A percentile compares a stretch with the other conserved stretches of the same genome.
Conservation (phyloP, 1,140 invertebrate genomes). For the Bombus pyrosoma region DNA sequence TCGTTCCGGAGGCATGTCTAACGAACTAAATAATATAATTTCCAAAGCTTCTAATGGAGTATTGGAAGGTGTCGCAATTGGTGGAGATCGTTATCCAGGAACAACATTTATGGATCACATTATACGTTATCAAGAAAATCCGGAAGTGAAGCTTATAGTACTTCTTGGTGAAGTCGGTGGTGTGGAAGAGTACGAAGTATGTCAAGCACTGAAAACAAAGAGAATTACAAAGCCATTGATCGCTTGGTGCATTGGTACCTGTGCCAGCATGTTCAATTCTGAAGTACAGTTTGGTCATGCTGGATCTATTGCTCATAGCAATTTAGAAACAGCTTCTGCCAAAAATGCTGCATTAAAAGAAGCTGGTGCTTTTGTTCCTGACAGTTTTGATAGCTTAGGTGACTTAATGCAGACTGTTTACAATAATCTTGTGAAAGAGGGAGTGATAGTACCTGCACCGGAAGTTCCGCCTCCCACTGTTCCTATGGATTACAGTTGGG, state of each 20-base stretch:
- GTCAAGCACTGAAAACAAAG: slow-evolving; percentile 91
- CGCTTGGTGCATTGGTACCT: slow-evolving; percentile 99
- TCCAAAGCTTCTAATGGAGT: slow-evolving; percentile 98
- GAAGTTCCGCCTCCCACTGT: slow-evolving; percentile 99
- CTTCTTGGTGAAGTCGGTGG: slow-evolving; percentile 98
- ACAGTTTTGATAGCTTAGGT: slow-evolving; percentile 95
- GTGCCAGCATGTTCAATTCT: slow-evolving; percentile 95
- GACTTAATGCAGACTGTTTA: slow-evolving; percentile 91
- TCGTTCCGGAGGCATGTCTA: slow-evolving; percentile 99
- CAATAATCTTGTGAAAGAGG: slow-evolving; percentile 90
- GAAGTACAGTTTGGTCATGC: slow-evolving; percentile 99
- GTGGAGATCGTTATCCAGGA: slow-evolving; percentile 99
- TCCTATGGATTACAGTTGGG: slow-evolving; percentile 99
- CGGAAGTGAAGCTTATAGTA: slow-evolving; percentile 96
- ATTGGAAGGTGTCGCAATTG: slow-evolving; percentile 98
- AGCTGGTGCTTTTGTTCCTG: slow-evolving; percentile 95
- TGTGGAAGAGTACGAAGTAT: slow-evolving; percentile 99
- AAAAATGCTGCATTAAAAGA: slow-evolving; percentile 94
- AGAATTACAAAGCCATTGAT: slow-evolving; percentile 97
- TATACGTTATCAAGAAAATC: slow-evolving; percentile 90
- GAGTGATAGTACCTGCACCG: slow-evolving; percentile 92
- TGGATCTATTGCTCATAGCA: slow-evolving; percentile 98
- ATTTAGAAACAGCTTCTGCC: slow-evolving; percentile 95
- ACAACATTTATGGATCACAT: slow-evolving; percentile 99
- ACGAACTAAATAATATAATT: slow-evolving; percentile 99